Base-by-base conservation (phyloP, 2,797 vertebrate genomes). In the Echeneis naucrates region DNA sequence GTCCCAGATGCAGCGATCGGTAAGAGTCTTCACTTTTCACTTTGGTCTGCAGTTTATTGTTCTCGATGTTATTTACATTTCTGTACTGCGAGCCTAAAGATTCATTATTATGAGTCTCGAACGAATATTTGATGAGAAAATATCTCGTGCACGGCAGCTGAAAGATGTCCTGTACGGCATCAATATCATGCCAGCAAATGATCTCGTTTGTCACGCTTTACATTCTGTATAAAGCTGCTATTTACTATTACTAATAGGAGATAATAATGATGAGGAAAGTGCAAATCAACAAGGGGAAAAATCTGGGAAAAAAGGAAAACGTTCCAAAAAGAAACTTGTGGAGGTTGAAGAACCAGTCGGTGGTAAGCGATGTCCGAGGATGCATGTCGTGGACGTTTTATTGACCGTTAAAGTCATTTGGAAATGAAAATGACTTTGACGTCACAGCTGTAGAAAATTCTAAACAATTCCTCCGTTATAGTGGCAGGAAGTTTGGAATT, bases 1-100 rank as follows among this genome's bases (percentile, higher is more conserved):
- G 77, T 89, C 61, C 60, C 87, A 66, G 92, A 94, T 0, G 87
- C 88, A 51, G 77, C 82, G 4, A 70, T 53, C 92, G 94, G 93
- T 94, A 92, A 93, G 91, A 60, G 12, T 1, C 42, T 32, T 64
- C 2, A 23, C 56, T 30, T n/a, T 19, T 24, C 21, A 33, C 19
- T 51, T 45, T 44, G 8, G 45, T 40, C 35, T 27, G 10, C 19
- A 58, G 35, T 55, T 57, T 32, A 38, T 24, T 47, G 9, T 40
- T 45, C 2, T 40, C 14, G 9, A 45, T 65, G 12, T 8, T 37
- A 19, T 59, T 57, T 30, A 50, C 11, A 68, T 17, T 21, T 76
- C 27, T 33, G 33, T 44, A 58, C 9, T 17, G 26, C 47, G 5
- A 26, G 50, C 5, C 56, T 65, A 47, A 7, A 53, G 32, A 58